These are phyloP conservation scores for Pempheris klunzingeri DNA, from an alignment of 2,797 vertebrate species.

Conservation along the genomic window DNA sequence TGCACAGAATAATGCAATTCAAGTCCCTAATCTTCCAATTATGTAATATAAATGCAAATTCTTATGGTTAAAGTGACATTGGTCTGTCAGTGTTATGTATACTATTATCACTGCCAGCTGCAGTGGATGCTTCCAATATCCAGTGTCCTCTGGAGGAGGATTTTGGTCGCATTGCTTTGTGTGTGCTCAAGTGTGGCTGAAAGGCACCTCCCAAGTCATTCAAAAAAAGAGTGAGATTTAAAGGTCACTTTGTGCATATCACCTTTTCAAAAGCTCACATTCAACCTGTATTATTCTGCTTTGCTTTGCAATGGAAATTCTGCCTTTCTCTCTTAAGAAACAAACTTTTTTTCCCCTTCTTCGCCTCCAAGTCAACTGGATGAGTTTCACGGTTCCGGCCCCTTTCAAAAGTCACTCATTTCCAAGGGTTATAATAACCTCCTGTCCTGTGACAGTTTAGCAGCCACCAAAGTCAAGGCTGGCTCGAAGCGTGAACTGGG, in stretches of 20 bases:
- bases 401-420: too few relatives aligned
- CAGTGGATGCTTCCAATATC: constrained; percentile 51
- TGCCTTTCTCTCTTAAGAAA: constrained; percentile 58
- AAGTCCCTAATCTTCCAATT: constrained; percentile 62
- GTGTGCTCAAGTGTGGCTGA: constrained; percentile 46
- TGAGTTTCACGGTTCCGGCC: too few relatives aligned
- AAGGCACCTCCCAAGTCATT: constrained; percentile 59
- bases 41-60: constrained; percentile 75
- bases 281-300: constrained; percentile 67
- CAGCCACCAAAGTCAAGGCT: too few relatives aligned
- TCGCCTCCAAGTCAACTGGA: too few relatives aligned
- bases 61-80: constrained; percentile 57
- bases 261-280: constrained; percentile 71
- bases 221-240: constrained; percentile 54
- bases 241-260: constrained; percentile 77
- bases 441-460: too few relatives aligned
- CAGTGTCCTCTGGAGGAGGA: constrained; percentile 51
- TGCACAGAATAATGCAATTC: constrained; percentile 47
- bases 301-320: constrained; percentile 74
- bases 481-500: too few relatives aligned
- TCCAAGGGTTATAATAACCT: too few relatives aligned
- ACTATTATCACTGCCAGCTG: constrained; percentile 54
- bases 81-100: constrained; percentile 52
- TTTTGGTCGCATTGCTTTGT: constrained; percentile 48
- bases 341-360: constrained; percentile 68